phyloP scores from a whole-genome alignment of 35 echinoderm and acorn worm species.

The Apostichopus californicus region DNA sequence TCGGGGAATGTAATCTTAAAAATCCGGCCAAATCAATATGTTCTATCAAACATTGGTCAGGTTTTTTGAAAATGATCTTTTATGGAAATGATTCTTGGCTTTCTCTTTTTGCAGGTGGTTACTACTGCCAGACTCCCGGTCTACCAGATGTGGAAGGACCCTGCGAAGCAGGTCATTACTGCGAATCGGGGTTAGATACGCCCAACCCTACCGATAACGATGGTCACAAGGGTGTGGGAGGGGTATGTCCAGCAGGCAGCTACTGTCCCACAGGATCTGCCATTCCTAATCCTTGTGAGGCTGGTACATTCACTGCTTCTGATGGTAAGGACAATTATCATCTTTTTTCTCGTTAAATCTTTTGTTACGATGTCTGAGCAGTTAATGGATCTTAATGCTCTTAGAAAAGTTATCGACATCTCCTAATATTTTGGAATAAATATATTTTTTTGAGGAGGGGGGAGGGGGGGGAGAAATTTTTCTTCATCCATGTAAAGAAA shows the following conservation, averaged over 20 bases:
- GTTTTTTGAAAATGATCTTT: no score
- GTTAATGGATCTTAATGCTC: no score
- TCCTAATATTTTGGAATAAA: no score
- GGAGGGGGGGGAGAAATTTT: no score
- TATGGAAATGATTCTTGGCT: not conserved
- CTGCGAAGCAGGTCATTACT: conserved; percentile 81
- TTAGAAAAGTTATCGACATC: no score
- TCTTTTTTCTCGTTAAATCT: no score
- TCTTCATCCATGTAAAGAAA: no score
- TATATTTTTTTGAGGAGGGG: no score
- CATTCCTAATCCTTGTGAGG: conserved; percentile 66
- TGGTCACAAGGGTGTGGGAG: conserved; percentile 92
- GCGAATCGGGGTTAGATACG: conserved; percentile 79
- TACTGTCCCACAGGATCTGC: conserved; percentile 88
- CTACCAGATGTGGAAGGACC: conserved; percentile 68
- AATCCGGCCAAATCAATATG: no score
- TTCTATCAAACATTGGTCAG: no score
- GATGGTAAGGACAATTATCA: conserved; percentile 30
- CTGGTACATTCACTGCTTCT: conserved; percentile 78
- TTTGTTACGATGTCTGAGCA: no score
- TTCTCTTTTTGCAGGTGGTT: conserved; percentile 73
- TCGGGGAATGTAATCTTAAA: no score
- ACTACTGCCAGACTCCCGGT: conserved; percentile 89
- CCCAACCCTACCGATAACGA: conserved; percentile 65
- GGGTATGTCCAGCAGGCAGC: conserved; percentile 85